Percentiles rank a stretch among this genome's conserved stretches.
phyloP scores from a whole-genome alignment of 2,113 vertebrate species.

The Chrysochloris asiatica region DNA sequence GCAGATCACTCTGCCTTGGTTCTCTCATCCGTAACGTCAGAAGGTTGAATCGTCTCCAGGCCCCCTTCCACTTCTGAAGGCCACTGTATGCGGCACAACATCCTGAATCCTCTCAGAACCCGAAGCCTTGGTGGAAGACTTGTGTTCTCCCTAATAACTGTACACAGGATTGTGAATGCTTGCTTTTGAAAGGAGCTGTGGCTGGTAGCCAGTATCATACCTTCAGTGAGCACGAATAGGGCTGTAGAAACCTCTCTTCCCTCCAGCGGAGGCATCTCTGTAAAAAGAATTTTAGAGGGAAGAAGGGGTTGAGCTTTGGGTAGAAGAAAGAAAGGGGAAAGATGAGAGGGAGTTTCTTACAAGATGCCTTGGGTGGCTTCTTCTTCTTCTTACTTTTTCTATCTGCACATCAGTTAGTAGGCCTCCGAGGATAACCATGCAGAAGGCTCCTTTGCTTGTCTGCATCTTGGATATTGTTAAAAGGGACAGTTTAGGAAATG shows the following conservation, averaged over 20 bases:
- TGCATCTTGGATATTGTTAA: not conserved
- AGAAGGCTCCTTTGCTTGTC: not conserved
- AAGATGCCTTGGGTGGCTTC: not conserved
- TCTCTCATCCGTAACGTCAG: not conserved
- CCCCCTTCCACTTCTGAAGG: not conserved
- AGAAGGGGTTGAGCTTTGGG: not conserved
- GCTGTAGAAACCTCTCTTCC: not conserved
- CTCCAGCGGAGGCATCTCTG: not conserved
- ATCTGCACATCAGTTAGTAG: not conserved
- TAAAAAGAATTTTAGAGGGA: not conserved
- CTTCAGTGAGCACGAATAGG: not conserved
- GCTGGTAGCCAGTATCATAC: not conserved
- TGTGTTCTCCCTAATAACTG: accelerated
- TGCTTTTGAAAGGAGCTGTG: not conserved
- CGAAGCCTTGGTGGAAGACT: not conserved
- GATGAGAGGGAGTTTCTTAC: not conserved
- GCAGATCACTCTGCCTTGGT: not conserved
- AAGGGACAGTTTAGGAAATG: not conserved
- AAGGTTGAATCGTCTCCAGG: not conserved
- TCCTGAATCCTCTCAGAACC: not conserved
- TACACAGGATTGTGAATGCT: not conserved
- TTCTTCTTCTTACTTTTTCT: not conserved
- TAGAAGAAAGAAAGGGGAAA: not conserved
- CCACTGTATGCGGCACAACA: not conserved
- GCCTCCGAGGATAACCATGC: not conserved